Conservation (phyloP, 2,797 vertebrate genomes). For the Chelon labrosus region DNA sequence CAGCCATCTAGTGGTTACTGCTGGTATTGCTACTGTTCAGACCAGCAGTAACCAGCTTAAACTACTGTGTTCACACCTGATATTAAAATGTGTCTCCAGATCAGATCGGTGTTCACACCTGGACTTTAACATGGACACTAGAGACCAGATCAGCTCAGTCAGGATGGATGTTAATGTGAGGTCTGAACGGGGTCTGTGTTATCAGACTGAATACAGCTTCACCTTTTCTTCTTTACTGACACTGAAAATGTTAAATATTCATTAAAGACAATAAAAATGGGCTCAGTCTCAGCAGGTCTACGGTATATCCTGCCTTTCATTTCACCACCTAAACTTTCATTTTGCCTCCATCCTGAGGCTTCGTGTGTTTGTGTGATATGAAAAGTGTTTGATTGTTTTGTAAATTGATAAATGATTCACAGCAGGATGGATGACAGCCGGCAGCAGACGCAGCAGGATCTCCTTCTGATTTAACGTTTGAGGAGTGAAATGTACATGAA, state of each 20-base stretch:
- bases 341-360: not conserved
- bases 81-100: no score
- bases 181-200: slow-evolving; percentile 43
- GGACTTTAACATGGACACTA: no score
- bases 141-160: no score
- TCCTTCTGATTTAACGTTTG: not conserved
- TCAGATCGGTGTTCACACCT: no score
- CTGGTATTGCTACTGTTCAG: no score
- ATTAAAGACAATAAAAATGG: slow-evolving; percentile 10
- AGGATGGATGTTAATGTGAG: no score
- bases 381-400: slow-evolving; percentile 1
- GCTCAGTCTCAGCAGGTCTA: slow-evolving; percentile 3
- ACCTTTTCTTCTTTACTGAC: slow-evolving; percentile 15
- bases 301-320: not conserved
- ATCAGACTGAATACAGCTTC: slow-evolving; percentile 53
- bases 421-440: slow-evolving; percentile 26
- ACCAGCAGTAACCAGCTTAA: no score
- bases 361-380: not conserved
- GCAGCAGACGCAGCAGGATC: slow-evolving; percentile 22
- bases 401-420: slow-evolving; percentile 41
- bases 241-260: slow-evolving; percentile 46
- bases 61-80: no score
- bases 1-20: no score
- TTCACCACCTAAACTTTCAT: not conserved
- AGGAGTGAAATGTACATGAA: not conserved